phyloP scores from a whole-genome alignment of 2,888 invertebrate genomes.

The Crossocerus cetratus region DNA sequence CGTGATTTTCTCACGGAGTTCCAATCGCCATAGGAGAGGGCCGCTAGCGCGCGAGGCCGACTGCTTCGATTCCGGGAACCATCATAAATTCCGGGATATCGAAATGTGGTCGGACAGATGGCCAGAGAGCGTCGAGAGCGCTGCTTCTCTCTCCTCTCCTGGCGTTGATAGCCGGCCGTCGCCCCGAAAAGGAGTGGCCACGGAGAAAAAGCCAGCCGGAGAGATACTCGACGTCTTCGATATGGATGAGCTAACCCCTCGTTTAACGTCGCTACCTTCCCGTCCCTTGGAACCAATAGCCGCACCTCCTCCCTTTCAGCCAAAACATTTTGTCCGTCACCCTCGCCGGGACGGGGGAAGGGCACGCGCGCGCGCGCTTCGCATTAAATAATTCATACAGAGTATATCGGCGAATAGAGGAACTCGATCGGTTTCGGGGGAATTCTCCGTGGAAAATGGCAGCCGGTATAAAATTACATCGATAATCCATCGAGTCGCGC shows the following conservation, averaged over 20 bases:
- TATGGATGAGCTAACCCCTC: slow-evolving; percentile 8
- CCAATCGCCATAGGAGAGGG: slow-evolving; percentile 48
- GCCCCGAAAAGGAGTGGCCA: not conserved
- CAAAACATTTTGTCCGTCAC: too few relatives aligned
- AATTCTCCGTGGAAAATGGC: too few relatives aligned
- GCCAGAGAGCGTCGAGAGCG: slow-evolving; percentile 34
- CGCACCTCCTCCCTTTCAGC: too few relatives aligned
- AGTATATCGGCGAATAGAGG: too few relatives aligned
- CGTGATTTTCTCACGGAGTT: slow-evolving; percentile 41
- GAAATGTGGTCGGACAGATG: slow-evolving; percentile 49
- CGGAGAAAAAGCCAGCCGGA: slow-evolving; percentile 11
- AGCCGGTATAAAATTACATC: too few relatives aligned
- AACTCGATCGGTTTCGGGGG: too few relatives aligned
- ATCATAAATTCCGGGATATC: slow-evolving; percentile 58
- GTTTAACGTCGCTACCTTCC: not conserved
- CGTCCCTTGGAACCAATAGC: too few relatives aligned
- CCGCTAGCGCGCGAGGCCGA: too few relatives aligned
- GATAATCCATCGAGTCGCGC: too few relatives aligned
- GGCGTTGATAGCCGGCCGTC: not conserved
- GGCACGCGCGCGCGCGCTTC: too few relatives aligned
- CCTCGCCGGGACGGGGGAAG: too few relatives aligned
- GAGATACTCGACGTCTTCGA: slow-evolving; percentile 26
- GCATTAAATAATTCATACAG: too few relatives aligned
- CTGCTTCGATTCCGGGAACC: slow-evolving; percentile 36
- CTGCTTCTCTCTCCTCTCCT: slow-evolving; percentile 18